These are phyloP conservation scores for Epicampocera succincta DNA, from an alignment of 2,888 invertebrate genomes.

Conservation along the genomic window DNA sequence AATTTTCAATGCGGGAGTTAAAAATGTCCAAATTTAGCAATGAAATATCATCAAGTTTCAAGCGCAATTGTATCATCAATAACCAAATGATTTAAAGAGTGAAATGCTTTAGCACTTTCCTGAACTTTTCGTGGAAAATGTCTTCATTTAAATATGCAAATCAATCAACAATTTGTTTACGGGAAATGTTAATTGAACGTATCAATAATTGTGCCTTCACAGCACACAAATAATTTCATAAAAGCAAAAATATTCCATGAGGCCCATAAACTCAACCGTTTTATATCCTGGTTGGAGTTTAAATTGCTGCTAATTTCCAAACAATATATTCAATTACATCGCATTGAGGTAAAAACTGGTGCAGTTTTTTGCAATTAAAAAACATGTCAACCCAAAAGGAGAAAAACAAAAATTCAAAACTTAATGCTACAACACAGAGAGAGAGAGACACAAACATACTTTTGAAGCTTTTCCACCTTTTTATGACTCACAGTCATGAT, in stretches of 20 bases:
- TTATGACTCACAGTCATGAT: slow-evolving; percentile 60
- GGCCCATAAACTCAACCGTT: slow-evolving; percentile 29
- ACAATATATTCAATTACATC: slow-evolving; percentile 64
- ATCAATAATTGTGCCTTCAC: slow-evolving; percentile 28
- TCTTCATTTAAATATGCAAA: background rate
- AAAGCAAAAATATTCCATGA: slow-evolving; percentile 21
- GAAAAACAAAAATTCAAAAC: slow-evolving; percentile 39
- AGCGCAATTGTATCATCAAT: no score
- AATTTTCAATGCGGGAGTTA: no score
- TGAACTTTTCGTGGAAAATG: no score
- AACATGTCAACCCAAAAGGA: slow-evolving; percentile 56
- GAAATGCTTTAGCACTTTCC: no score
- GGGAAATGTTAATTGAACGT: slow-evolving; percentile 34
- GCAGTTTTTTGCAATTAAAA: slow-evolving; percentile 69
- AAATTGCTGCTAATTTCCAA: slow-evolving; percentile 62
- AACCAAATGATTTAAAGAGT: no score
- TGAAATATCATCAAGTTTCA: no score
- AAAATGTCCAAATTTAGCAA: no score
- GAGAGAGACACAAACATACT: slow-evolving; percentile 53
- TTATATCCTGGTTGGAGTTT: slow-evolving; percentile 37
- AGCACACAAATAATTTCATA: slow-evolving; percentile 1
- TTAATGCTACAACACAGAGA: slow-evolving; percentile 31
- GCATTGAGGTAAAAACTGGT: slow-evolving; percentile 59
- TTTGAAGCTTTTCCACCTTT: slow-evolving; percentile 41
- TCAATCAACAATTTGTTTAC: slow-evolving; percentile 43